phyloP scores from a whole-genome alignment of 2,888 invertebrate genomes.

The Neocrepidodera transversa region DNA sequence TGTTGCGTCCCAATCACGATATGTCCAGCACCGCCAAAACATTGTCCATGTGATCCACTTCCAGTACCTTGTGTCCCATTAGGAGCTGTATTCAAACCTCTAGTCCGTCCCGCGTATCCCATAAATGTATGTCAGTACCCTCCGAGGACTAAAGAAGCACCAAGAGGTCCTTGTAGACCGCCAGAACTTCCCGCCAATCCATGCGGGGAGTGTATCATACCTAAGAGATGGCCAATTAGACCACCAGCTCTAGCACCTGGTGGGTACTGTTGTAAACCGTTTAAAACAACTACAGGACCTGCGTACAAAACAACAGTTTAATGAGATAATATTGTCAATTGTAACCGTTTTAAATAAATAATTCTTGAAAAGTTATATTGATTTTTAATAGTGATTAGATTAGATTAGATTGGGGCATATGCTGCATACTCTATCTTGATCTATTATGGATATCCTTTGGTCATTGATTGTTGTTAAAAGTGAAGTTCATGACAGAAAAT shows the following conservation, averaged over 20 bases:
- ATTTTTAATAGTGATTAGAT: too few relatives aligned
- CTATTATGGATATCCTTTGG: too few relatives aligned
- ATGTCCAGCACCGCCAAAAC: conserved; percentile 4
- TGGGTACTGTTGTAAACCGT: conserved; percentile 1
- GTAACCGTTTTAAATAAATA: too few relatives aligned
- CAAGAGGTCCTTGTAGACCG: conserved; percentile 1
- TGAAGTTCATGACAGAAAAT: too few relatives aligned
- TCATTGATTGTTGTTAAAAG: too few relatives aligned
- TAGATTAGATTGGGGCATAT: too few relatives aligned
- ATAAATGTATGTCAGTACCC: background rate
- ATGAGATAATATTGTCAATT: too few relatives aligned
- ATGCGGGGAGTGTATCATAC: background rate
- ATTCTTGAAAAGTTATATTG: too few relatives aligned
- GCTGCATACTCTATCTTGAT: too few relatives aligned
- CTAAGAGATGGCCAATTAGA: background rate
- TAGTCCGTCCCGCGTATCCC: conserved; percentile 2
- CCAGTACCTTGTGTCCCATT: background rate
- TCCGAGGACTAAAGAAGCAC: background rate
- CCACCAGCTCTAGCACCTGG: conserved; percentile 4
- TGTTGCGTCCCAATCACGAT: conserved; percentile 2
- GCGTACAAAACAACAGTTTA: background rate
- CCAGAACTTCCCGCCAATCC: background rate
- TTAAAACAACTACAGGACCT: conserved; percentile 4
- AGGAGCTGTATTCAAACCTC: conserved; percentile 5
- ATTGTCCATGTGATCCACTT: conserved; percentile 1